Percentiles rank a stretch among this genome's conserved stretches.
Conservation (phyloP, 2,797 vertebrate genomes). For the Anguilla pacifica region DNA sequence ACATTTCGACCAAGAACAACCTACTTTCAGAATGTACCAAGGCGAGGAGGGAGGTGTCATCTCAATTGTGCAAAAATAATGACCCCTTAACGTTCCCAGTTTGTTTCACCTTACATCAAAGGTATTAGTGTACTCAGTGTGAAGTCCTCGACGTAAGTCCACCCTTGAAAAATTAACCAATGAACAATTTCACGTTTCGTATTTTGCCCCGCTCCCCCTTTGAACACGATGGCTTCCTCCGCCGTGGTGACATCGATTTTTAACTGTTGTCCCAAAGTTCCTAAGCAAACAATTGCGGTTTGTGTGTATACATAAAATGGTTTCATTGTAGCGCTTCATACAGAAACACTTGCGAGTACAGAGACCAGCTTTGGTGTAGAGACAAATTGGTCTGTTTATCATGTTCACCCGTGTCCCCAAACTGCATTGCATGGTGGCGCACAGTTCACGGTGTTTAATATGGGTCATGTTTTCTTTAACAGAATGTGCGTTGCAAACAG, state of each 20-base stretch:
- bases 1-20: conserved; percentile 50
- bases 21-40: conserved; percentile 52
- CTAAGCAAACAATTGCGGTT: conserved; percentile 39
- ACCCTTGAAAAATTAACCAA: no score
- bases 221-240: conserved; percentile 44
- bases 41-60: background rate
- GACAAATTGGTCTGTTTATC: background rate
- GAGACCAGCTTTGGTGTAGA: background rate
- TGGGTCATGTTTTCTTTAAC: background rate
- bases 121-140: background rate
- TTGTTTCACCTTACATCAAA: background rate
- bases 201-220: background rate
- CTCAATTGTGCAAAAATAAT: background rate
- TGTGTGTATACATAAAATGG: conserved; percentile 13
- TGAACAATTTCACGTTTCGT: background rate
- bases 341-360: background rate
- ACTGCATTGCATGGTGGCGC: background rate
- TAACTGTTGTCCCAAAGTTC: conserved; percentile 55
- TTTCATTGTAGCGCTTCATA: background rate
- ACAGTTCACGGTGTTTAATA: background rate
- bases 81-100: background rate
- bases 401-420: background rate
- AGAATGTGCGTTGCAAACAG: background rate
- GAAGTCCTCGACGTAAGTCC: background rate
- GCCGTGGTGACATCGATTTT: conserved; percentile 53